These are phyloP conservation scores for Sinelater perroti DNA, from an alignment of 2,888 invertebrate species.

Conservation along the genomic window DNA sequence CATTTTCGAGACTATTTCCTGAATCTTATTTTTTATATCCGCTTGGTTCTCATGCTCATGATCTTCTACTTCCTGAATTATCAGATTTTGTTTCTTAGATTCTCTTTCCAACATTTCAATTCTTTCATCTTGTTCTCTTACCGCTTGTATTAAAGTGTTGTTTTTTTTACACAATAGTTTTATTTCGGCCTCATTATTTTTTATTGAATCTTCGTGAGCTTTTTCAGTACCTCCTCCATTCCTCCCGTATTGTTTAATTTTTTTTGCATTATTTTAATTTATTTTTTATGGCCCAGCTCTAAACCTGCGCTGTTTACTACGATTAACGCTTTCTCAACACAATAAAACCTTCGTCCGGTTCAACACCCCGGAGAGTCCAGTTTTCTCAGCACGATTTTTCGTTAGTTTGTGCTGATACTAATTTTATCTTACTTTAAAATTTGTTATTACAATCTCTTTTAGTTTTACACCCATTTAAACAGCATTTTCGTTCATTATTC, in stretches of 20 bases:
- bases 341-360: background rate
- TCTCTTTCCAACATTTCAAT: slow-evolving; percentile 1
- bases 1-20: slow-evolving; percentile 2
- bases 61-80: background rate
- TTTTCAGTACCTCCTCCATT: background rate
- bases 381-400: background rate
- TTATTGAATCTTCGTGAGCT: background rate
- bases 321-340: background rate
- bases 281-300: background rate
- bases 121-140: slow-evolving; percentile 2
- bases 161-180: background rate
- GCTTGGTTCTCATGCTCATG: background rate
- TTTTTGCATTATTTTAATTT: background rate
- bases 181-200: slow-evolving; percentile 1
- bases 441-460: background rate
- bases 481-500: background rate
- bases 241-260: background rate
- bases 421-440: background rate
- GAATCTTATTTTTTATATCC: background rate
- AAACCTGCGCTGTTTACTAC: slow-evolving; percentile 3
- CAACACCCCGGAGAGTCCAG: background rate
- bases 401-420: background rate
- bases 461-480: background rate
- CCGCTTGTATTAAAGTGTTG: background rate
- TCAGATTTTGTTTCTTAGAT: background rate